A percentile compares a stretch with the other conserved stretches of the same genome.
phyloP scores from a whole-genome alignment of 2,888 invertebrate genomes.

The Strigamia maritima region DNA sequence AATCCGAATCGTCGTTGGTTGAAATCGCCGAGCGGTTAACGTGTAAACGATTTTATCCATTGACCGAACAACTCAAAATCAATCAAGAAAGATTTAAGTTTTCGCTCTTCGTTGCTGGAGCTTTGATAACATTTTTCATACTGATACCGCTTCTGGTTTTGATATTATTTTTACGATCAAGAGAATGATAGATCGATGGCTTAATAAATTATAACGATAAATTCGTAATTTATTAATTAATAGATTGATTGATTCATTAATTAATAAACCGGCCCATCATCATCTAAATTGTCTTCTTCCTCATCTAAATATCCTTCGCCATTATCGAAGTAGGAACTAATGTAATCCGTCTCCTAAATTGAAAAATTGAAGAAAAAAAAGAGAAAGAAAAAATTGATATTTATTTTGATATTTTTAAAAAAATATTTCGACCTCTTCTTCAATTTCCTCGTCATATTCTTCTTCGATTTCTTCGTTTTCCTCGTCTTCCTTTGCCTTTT shows the following conservation, averaged over 20 bases:
- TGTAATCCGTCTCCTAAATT: slow-evolving; percentile 45
- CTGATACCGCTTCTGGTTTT: not conserved
- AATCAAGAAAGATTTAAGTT: not conserved
- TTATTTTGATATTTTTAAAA: not conserved
- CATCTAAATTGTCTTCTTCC: slow-evolving; percentile 44
- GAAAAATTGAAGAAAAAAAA: slow-evolving; percentile 8
- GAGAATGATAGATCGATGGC: not conserved
- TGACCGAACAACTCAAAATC: not conserved
- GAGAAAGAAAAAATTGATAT: not conserved
- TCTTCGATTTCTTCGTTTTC: not conserved
- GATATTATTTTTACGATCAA: not conserved
- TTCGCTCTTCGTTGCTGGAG: not conserved
- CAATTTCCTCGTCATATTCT: not conserved
- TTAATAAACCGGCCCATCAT: slow-evolving; percentile 43
- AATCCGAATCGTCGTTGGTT: not conserved
- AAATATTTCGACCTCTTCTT: not conserved
- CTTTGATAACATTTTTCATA: not conserved
- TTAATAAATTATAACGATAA: too few relatives aligned
- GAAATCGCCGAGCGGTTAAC: slow-evolving; percentile 33
- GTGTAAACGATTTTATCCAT: slow-evolving; percentile 33
- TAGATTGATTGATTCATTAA: too few relatives aligned
- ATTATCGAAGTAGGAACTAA: slow-evolving; percentile 44
- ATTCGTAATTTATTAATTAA: too few relatives aligned
- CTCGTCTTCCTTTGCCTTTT: not conserved
- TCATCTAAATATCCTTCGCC: slow-evolving; percentile 45